Evolutionary conservation across 2,113 vertebrate genomes (phyloP).

Genomic region (Halichoeres trimaculatus): DNA sequence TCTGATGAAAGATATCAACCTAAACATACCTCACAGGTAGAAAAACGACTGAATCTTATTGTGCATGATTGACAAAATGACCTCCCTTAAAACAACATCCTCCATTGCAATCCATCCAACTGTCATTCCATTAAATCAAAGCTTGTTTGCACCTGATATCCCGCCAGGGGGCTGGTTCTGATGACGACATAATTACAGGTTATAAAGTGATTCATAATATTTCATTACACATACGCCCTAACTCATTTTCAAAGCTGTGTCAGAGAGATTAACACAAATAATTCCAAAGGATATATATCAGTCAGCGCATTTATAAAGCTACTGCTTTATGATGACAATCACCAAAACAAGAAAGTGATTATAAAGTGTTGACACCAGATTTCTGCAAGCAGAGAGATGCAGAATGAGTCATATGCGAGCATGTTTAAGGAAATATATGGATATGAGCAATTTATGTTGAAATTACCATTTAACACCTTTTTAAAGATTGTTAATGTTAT

Average conservation of each 20-base stretch:
- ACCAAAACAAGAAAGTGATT: background rate
- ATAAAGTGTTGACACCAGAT: background rate
- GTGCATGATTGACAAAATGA: constrained; percentile 7
- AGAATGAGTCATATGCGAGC: constrained; percentile 9
- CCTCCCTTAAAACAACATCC: constrained; percentile 19
- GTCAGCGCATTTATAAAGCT: constrained; percentile 29
- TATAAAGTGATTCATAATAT: constrained; percentile 60
- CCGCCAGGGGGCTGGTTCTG: constrained; percentile 43
- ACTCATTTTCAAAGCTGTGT: constrained; percentile 34
- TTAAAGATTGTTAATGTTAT: background rate
- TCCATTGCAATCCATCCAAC: constrained; percentile 10
- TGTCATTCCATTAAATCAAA: constrained; percentile 57
- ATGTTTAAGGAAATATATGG: background rate
- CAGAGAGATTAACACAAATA: constrained; percentile 9
- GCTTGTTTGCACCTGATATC: constrained; percentile 66
- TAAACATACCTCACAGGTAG: background rate
- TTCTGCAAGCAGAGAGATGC: background rate
- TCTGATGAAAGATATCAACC: constrained; percentile 9
- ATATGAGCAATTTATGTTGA: constrained; percentile 13
- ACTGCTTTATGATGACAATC: background rate
- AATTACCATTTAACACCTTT: constrained; percentile 8
- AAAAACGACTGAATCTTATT: background rate
- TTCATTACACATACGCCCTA: constrained; percentile 41
- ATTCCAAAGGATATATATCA: constrained; percentile 15
- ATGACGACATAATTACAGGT: constrained; percentile 71